A percentile compares a stretch with the other conserved stretches of the same genome.
These are phyloP conservation scores for Plestiodon gilberti DNA, from an alignment of 2,113 vertebrate species.

Conservation along the genomic window DNA sequence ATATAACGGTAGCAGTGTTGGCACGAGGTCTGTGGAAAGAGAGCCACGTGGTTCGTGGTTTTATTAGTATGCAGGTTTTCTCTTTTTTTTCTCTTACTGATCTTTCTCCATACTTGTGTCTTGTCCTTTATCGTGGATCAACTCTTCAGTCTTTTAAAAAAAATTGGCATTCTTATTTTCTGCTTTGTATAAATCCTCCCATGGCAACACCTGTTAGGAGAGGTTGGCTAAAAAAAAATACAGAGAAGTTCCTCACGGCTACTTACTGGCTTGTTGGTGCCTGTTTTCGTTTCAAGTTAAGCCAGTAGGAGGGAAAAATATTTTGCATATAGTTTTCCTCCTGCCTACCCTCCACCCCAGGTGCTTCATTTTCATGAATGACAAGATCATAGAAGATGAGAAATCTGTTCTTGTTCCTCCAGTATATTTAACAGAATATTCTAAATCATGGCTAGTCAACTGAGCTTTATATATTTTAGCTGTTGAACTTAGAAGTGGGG, in stretches of 20 bases:
- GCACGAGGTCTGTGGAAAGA: neutral
- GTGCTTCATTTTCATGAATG: conserved; percentile 37
- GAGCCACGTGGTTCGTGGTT: neutral
- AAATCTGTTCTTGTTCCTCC: neutral
- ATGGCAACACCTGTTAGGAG: conserved; percentile 64
- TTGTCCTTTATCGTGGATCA: neutral
- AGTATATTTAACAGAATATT: neutral
- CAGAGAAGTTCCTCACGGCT: conserved; percentile 68
- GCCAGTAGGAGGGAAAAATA: conserved; percentile 62
- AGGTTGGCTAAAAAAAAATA: conserved; percentile 65
- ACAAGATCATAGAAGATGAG: neutral
- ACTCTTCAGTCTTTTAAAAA: neutral
- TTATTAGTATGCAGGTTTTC: neutral
- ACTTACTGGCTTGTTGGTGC: conserved; percentile 68
- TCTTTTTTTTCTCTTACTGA: neutral
- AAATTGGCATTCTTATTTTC: conserved; percentile 34
- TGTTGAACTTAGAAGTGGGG: neutral
- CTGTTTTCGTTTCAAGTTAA: conserved; percentile 75
- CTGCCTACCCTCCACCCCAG: conserved; percentile 59
- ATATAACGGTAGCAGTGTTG: neutral
- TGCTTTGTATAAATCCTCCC: conserved; percentile 50
- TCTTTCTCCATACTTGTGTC: conserved; percentile 43
- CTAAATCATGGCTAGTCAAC: neutral
- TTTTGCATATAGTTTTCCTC: conserved; percentile 68
- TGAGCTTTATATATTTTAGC: neutral